Evolutionary conservation across 2,888 invertebrate genomes (phyloP), one percentile per base, ranked within the genome.

Genomic region (Monochamus alternatus): DNA sequence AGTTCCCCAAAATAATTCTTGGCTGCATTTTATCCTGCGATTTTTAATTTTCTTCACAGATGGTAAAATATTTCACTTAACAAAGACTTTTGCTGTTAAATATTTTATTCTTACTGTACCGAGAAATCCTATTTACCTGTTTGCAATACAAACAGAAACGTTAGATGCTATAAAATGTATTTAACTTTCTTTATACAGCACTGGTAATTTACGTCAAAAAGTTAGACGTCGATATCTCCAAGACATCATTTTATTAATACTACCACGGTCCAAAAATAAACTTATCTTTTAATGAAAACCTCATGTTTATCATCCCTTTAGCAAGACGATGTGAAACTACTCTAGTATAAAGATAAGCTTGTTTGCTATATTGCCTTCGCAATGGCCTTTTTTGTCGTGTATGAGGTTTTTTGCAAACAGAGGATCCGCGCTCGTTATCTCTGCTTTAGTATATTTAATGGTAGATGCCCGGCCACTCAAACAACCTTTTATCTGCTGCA

Each of bases 241-340:
- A 9, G 12, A 47, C 47, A 47, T 47, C 47, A 47, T 47, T 47
- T 47, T 47, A 47, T 47, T 1, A 12, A 12, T 12, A 72, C 55
- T 60, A 68, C 67, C 12, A 47, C 47, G 12, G 47, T 38, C 47
- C 12, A 12, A 0, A 47, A 47, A 47, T 31, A 8, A 52, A 73
- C 64, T 73, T 66, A 62, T 65, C 43, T 47, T 73, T 73, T 68
- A 43, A 55, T 58, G 31, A 32, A 43, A 58, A 31, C 58, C 52
- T 68, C 68, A 38, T 31, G 43, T 64, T 64, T 59, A 59, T 59
- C 47, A 12, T 10, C 10, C 59, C 31, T 58, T 30, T 10, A 31
- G 22, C 58, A 59, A 59, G 59, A 59, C 8, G 7, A 59, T 30
- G 31, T 31, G 10, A 59, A 59, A 30, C 30, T 30, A 30, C 59